Evolutionary conservation across 2,797 vertebrate genomes (phyloP), one percentile per base, ranked within the genome.

Genomic region (Ispidina lecontei): DNA sequence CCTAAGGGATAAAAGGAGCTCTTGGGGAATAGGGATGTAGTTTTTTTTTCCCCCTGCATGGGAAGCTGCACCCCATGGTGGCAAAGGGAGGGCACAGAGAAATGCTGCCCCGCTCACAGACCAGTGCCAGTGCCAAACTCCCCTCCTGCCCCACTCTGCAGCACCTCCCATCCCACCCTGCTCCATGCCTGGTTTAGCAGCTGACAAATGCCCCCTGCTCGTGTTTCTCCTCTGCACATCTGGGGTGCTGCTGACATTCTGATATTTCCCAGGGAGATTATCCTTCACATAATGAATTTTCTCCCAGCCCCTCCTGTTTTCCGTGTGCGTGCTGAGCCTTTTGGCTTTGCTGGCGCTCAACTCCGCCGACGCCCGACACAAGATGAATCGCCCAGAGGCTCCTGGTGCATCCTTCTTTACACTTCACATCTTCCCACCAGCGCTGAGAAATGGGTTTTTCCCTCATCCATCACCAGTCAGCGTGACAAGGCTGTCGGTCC

Each of bases 401-500:
- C 93, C 39, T 2, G 75, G 82, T 17, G 91, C 95, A 96, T 97
- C 96, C 92, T 97, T 97, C 97, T 97, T 97, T 96, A 96, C 95
- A 97, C 96, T 95, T 91, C 95, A 83, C 94, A 82, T 97, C 96
- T 94, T 93, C 92, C 91, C 73, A 43, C 82, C 46, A 23, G n/a
- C 39, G 91, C 95, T 92, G 97, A 97, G 96, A 96, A 97, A 97
- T 97, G 37, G 96, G 85, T 96, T 96, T 95, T 96, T 77, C 59
- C 95, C 96, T 96, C 97, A 97, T 98, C 97, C 96, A 97, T 98
- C 97, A 97, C 95, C 94, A 95, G 96, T 96, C 97, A 91, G 95
- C 6, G 3, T 96, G 97, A 97, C 97, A 97, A 44, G 91, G 89
- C 97, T 95, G 96, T 95, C 49, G 23, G 11, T 95, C 96, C 68